phyloP scores from a whole-genome alignment of 1,140 invertebrate species.

The Archivesica marissinica region DNA sequence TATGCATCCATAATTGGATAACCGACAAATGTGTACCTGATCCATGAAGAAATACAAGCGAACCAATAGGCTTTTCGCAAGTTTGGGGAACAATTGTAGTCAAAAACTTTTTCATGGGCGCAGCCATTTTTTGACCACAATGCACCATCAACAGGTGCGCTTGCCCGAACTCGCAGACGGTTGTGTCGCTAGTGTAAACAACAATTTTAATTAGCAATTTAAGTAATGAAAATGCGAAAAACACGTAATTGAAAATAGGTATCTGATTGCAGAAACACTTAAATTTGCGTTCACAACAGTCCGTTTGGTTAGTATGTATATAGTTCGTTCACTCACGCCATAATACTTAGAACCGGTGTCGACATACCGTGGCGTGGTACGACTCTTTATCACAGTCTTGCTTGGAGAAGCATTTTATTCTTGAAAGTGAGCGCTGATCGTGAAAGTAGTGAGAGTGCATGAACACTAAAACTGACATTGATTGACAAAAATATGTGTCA shows the following conservation, averaged over 20 bases:
- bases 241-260: background rate
- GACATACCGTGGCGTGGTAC: too few species aligned
- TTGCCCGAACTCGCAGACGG: conserved; percentile 40
- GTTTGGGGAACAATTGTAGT: conserved; percentile 56
- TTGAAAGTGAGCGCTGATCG: too few species aligned
- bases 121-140: conserved; percentile 63
- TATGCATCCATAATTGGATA: too few species aligned
- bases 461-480: too few species aligned
- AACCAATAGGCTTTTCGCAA: conserved; percentile 36
- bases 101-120: conserved; percentile 61
- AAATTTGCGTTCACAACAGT: background rate
- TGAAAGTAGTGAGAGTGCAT: too few species aligned
- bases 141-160: conserved; percentile 1
- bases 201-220: background rate
- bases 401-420: too few species aligned
- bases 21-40: conserved; percentile 52
- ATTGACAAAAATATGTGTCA: too few species aligned
- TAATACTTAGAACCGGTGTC: too few species aligned
- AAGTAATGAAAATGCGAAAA: background rate
- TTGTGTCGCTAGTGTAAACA: conserved; percentile 59
- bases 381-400: too few species aligned
- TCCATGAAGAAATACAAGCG: conserved; percentile 67
- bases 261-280: background rate
- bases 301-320: background rate
- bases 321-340: too few species aligned